phyloP scores from a whole-genome alignment of 2,113 vertebrate genomes.

The Cygnus atratus region DNA sequence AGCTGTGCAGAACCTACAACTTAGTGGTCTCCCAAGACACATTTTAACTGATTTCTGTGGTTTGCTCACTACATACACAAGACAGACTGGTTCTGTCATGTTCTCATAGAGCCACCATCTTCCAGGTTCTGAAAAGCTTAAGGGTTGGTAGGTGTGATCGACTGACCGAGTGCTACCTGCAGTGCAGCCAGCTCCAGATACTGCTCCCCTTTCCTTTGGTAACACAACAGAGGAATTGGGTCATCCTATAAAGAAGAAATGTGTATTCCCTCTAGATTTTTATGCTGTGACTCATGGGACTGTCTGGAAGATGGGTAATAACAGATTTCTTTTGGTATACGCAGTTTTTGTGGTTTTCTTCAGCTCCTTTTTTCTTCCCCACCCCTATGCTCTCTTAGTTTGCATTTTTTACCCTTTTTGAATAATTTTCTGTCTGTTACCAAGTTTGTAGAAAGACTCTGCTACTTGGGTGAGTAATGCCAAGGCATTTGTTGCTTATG shows the following conservation, averaged over 20 bases:
- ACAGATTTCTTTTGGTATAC: neutral
- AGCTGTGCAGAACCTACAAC: neutral
- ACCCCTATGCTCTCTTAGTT: neutral
- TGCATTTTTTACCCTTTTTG: neutral
- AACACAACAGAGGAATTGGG: neutral
- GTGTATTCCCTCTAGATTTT: neutral
- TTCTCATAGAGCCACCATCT: neutral
- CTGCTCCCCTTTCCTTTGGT: neutral
- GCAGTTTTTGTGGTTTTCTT: neutral
- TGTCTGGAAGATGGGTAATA: neutral
- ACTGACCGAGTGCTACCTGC: rapidly evolving
- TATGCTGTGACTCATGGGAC: neutral
- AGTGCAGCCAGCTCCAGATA: neutral
- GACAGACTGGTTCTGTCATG: neutral
- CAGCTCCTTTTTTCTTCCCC: neutral
- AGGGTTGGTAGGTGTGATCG: neutral
- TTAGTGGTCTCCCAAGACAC: neutral
- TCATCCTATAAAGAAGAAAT: neutral
- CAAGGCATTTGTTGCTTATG: neutral
- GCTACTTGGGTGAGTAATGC: neutral
- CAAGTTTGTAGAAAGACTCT: neutral
- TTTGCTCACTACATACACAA: neutral
- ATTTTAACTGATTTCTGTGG: neutral
- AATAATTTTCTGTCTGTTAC: neutral
- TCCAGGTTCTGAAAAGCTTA: neutral